Evolutionary conservation across 2,888 invertebrate species (phyloP).

Genomic region (Coenonympha arcania): DNA sequence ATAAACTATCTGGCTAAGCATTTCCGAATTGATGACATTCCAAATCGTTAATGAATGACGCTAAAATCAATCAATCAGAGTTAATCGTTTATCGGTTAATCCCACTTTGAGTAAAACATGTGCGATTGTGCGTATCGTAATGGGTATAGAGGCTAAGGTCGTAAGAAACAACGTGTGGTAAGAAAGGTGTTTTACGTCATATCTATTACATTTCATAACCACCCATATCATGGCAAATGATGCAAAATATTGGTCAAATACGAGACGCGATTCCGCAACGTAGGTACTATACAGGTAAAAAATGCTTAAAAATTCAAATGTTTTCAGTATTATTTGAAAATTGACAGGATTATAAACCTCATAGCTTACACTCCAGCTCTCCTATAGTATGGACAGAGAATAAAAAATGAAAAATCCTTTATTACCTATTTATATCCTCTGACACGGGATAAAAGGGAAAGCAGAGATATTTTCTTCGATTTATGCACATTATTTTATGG

Average conservation of each 20-base stretch:
- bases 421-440: too few species aligned
- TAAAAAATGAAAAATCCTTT: too few species aligned
- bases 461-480: too few species aligned
- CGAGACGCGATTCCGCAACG: not conserved
- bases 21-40: not conserved
- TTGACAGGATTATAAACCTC: too few species aligned
- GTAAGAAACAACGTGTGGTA: too few species aligned
- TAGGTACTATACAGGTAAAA: not conserved
- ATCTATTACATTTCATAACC: not conserved
- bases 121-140: not conserved
- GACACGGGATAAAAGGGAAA: too few species aligned
- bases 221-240: conserved; percentile 3
- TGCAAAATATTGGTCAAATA: not conserved
- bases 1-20: too few species aligned
- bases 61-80: not conserved
- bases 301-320: too few species aligned
- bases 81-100: not conserved
- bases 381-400: too few species aligned
- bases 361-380: too few species aligned
- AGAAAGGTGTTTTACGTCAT: not conserved
- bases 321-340: too few species aligned
- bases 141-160: conserved; percentile 4
- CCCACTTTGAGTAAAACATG: not conserved
- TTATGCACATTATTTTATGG: too few species aligned
- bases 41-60: not conserved